A percentile compares a stretch with the other conserved stretches of the same genome.
Conservation (phyloP, 1,140 invertebrate species). For the Trigoniulus corallinus region DNA sequence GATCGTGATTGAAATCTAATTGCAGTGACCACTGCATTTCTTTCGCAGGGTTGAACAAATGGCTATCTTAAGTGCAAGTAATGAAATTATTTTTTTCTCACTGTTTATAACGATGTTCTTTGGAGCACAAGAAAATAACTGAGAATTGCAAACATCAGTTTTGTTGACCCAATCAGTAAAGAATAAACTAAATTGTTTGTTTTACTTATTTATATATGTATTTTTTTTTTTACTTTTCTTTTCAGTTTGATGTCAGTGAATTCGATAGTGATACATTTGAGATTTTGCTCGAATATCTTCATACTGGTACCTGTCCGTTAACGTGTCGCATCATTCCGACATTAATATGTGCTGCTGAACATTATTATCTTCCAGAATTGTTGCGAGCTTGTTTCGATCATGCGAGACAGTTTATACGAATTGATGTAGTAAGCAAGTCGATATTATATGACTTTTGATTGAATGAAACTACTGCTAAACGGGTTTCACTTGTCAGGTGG, state of each 20-base stretch:
- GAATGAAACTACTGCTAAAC: no score
- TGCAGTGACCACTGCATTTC: no score
- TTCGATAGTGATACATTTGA: conserved; percentile 87
- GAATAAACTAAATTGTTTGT: no score
- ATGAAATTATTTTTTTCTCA: not conserved
- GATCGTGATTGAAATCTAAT: no score
- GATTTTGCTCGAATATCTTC: conserved; percentile 74
- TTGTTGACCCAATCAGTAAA: no score
- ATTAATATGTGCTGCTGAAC: conserved; percentile 80
- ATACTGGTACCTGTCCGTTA: conserved; percentile 76
- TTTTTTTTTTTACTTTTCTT: conserved; percentile 15
- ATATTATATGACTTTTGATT: not conserved
- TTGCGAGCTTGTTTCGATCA: conserved; percentile 89
- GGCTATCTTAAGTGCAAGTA: no score
- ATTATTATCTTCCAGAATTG: conserved; percentile 81
- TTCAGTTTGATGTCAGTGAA: conserved; percentile 81
- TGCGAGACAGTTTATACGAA: conserved; percentile 77
- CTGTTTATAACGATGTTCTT: not conserved
- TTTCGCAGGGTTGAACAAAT: no score
- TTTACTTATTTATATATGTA: not conserved
- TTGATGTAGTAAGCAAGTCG: conserved; percentile 61
- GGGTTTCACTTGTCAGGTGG: no score
- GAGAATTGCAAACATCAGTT: no score
- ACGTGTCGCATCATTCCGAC: conserved; percentile 84
- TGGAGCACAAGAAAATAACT: no score